Evolutionary conservation across 2,113 vertebrate species (phyloP).

Genomic region (Ramphastos sulfuratus): DNA sequence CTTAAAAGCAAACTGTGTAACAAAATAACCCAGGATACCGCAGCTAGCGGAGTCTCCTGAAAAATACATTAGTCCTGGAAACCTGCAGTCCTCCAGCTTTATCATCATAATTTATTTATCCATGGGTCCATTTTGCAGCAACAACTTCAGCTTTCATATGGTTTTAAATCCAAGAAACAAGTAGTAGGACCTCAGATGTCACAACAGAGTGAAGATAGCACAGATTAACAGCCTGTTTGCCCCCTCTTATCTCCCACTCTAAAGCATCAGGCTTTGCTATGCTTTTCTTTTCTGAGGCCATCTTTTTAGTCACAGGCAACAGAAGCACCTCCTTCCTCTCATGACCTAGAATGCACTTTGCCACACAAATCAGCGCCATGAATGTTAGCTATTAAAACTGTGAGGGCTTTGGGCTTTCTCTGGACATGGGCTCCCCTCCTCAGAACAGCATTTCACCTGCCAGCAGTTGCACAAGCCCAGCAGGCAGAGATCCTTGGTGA

Average conservation of each 20-base stretch:
- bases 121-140: background rate
- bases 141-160: background rate
- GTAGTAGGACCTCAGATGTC: background rate
- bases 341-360: background rate
- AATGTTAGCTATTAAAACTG: background rate
- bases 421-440: background rate
- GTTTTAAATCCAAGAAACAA: constrained; percentile 9
- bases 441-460: background rate
- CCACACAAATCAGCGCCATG: background rate
- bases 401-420: background rate
- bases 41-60: background rate
- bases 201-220: background rate
- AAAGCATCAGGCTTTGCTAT: background rate
- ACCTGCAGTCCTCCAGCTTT: background rate
- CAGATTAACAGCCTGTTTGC: background rate
- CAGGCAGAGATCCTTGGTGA: background rate
- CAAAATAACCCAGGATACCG: background rate
- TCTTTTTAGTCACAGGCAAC: background rate
- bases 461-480: background rate
- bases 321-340: background rate
- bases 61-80: constrained; percentile 36
- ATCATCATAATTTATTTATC: constrained; percentile 41
- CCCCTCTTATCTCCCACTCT: background rate
- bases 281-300: background rate
- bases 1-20: background rate